Base-by-base conservation (phyloP, 1,140 invertebrate genomes). In the Acyrthosiphon pisum region DNA sequence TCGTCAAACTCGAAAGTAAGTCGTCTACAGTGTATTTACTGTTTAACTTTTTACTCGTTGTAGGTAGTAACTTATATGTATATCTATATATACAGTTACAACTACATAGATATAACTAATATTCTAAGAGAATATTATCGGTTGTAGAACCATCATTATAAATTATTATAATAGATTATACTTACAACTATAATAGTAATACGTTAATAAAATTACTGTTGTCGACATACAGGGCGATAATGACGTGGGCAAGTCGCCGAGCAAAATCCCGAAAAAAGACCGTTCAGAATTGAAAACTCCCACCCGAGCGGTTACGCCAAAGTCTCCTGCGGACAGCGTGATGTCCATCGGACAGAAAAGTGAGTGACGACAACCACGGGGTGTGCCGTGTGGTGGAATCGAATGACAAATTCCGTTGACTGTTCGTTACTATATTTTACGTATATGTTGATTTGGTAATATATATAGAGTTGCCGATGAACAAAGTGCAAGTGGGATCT, bases 401-500 rank as follows among this genome's bases (percentile, higher is more conserved):
- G 3, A n/a, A 68, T 68, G 30, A n/a, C 6, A 68, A 68, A 76
- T 76, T 76, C n/a, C 14, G n/a, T 76, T 18, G n/a, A n/a, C 30
- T 76, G 20, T 83, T 35, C 7, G 23, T 37, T 8, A 22, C 76
- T 88, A 35, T 88, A 35, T 30, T n/a, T 11, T n/a, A 83, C 44
- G 8, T 81, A 18, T 26, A 8, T 35, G 35, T 8, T 2, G 8
- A 26, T 53, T 93, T 90, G 93, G 95, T 96, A 95, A 46, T 9
- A 9, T 95, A 97, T 9, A 9, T 95, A 97, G 96, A 97, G 96
- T 95, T 99, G 94, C 98, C 98, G 92, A 98, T 98, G 97, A 99
- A 98, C 95, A 99, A 98, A 96, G 95, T 98, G 94, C 97, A 98
- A 96, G 98, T 99, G 20, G 98, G 98, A 87, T 96, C 97, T 93